Percentiles rank a stretch among this genome's conserved stretches.
These are phyloP conservation scores for Apoderus coryli DNA, from an alignment of 2,888 invertebrate genomes.

Conservation along the genomic window DNA sequence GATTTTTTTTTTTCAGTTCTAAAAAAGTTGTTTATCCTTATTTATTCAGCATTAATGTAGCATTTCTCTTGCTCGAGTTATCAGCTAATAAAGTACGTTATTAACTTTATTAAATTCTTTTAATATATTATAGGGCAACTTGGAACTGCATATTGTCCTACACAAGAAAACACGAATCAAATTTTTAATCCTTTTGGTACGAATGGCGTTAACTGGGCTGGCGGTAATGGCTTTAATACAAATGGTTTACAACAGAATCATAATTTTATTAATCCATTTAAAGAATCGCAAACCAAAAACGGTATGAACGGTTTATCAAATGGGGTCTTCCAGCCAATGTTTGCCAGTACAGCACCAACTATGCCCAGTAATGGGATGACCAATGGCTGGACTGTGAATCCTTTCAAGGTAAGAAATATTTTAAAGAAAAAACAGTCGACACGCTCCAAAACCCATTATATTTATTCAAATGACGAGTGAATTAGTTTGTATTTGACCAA, in stretches of 20 bases:
- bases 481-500: no score
- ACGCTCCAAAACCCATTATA: no score
- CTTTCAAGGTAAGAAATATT: slow-evolving; percentile 27
- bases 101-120: no score
- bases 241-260: slow-evolving; percentile 12
- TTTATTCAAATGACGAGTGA: no score
- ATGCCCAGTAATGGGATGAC: slow-evolving; percentile 18
- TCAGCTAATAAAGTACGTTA: no score
- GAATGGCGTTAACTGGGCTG: slow-evolving; percentile 3
- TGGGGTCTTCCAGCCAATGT: slow-evolving; percentile 22
- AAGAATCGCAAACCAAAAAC: slow-evolving; percentile 20
- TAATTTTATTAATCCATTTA: slow-evolving; percentile 26
- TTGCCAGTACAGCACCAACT: slow-evolving; percentile 19
- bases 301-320: slow-evolving; percentile 26
- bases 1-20: no score
- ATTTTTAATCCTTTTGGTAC: slow-evolving; percentile 12
- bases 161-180: slow-evolving; percentile 18
- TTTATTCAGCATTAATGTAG: no score
- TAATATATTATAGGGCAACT: slow-evolving; percentile 32
- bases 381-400: slow-evolving; percentile 28
- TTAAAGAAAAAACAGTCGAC: no score
- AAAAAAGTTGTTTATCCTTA: no score
- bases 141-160: slow-evolving; percentile 24
- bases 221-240: neutral
- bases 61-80: no score